These are phyloP conservation scores for Ailurus styani DNA, from an alignment of 2,113 vertebrate species.

Conservation along the genomic window DNA sequence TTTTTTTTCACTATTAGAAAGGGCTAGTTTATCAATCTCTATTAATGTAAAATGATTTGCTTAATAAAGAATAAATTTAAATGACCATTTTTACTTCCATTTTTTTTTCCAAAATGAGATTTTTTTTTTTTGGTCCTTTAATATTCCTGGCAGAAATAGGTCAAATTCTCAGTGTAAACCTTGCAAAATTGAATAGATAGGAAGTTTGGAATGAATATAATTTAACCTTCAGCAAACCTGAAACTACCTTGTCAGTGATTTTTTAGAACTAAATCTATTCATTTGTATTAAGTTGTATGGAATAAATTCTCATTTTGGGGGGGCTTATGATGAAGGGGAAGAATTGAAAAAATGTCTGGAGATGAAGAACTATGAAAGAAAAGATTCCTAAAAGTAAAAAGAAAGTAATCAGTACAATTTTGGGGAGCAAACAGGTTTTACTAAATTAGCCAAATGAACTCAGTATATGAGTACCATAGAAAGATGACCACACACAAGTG, in stretches of 20 bases:
- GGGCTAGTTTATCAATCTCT: background rate
- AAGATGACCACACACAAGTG: background rate
- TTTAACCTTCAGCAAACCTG: background rate
- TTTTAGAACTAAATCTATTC: too few relatives aligned
- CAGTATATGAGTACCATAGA: background rate
- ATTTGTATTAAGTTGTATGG: too few relatives aligned
- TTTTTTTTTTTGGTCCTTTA: background rate
- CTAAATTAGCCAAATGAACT: background rate
- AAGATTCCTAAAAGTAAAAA: background rate
- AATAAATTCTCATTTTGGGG: background rate
- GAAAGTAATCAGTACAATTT: background rate
- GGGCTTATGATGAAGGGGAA: background rate
- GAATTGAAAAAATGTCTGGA: background rate
- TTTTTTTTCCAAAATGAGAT: background rate
- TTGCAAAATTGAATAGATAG: background rate
- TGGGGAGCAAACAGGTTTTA: background rate
- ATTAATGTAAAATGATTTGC: background rate
- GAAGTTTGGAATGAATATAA: background rate
- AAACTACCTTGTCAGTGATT: background rate
- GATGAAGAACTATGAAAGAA: background rate
- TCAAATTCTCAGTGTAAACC: background rate
- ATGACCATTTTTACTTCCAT: background rate
- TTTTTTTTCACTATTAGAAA: background rate
- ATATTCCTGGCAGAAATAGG: background rate
- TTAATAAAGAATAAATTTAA: background rate